Percentiles rank a stretch among this genome's conserved stretches.
Evolutionary conservation across 2,113 vertebrate species (phyloP).

Genomic region (Lichenostomus cassidix): DNA sequence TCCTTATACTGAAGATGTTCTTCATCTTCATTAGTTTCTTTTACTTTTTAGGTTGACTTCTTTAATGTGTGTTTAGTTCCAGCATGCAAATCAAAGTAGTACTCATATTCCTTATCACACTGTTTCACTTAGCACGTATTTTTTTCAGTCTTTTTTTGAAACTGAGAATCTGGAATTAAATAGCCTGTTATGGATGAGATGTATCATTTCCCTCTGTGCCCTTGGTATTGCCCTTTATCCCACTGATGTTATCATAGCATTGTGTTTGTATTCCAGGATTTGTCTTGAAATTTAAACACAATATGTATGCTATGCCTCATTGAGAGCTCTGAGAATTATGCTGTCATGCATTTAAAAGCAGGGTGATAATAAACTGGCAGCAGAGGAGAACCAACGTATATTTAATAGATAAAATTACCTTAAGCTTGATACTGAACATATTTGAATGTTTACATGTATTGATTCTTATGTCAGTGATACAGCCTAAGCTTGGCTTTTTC

Average conservation of each 20-base stretch:
- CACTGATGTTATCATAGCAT: neutral
- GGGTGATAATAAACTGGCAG: neutral
- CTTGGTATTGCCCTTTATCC: neutral
- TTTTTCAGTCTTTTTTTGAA: neutral
- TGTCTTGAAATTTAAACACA: neutral
- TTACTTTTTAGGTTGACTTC: neutral
- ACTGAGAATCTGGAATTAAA: neutral
- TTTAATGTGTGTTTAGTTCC: neutral
- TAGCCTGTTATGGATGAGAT: neutral
- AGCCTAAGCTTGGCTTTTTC: neutral
- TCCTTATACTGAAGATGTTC: neutral
- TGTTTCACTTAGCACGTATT: neutral
- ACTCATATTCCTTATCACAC: neutral
- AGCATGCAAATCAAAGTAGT: neutral
- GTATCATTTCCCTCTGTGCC: neutral
- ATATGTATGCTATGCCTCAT: neutral
- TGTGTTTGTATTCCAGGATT: neutral
- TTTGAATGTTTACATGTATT: neutral
- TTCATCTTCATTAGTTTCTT: neutral
- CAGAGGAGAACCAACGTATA: neutral
- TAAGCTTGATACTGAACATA: neutral
- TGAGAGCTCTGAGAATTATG: neutral
- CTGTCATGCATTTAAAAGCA: neutral
- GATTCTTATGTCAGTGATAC: neutral
- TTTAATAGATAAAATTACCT: neutral